These are phyloP conservation scores for Dendrolimus punctatus DNA, from an alignment of 1,140 invertebrate species.

Conservation along the genomic window DNA sequence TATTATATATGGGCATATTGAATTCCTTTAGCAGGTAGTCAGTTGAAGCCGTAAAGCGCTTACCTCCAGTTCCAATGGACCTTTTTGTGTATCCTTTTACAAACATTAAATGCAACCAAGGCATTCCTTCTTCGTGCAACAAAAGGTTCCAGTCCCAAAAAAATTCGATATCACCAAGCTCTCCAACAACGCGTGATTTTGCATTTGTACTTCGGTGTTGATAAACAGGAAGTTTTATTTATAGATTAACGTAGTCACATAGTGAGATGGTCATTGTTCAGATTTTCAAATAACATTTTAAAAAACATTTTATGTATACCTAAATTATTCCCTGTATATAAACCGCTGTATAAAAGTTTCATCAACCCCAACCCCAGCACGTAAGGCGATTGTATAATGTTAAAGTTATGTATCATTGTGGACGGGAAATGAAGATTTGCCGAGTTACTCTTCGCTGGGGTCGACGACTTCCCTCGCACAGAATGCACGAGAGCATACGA, in stretches of 20 bases:
- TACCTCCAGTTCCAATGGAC: slow-evolving; percentile 20
- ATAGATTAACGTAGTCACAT: no score
- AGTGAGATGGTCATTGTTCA: no score
- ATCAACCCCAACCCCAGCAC: slow-evolving; percentile 1
- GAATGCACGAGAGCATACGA: slow-evolving; percentile 37
- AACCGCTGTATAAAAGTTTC: neutral
- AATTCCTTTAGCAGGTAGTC: slow-evolving; percentile 37
- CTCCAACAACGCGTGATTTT: no score
- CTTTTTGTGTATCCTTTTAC: slow-evolving; percentile 20
- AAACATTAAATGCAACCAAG: neutral
- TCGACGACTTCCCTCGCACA: slow-evolving; percentile 32
- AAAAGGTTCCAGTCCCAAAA: no score
- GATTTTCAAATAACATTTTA: neutral
- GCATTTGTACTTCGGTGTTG: no score
- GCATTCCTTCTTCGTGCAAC: no score
- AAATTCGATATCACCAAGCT: no score
- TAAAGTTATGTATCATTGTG: slow-evolving; percentile 12
- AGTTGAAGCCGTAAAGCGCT: slow-evolving; percentile 32
- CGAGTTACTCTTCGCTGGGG: slow-evolving; percentile 39
- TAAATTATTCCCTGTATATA: neutral
- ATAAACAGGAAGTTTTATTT: no score
- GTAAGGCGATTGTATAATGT: slow-evolving; percentile 7
- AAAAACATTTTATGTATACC: neutral
- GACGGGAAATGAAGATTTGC: slow-evolving; percentile 42
- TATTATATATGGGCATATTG: slow-evolving; percentile 11